Evolutionary conservation across 2,113 vertebrate genomes (phyloP).

Genomic region (Emydura subglobosa): DNA sequence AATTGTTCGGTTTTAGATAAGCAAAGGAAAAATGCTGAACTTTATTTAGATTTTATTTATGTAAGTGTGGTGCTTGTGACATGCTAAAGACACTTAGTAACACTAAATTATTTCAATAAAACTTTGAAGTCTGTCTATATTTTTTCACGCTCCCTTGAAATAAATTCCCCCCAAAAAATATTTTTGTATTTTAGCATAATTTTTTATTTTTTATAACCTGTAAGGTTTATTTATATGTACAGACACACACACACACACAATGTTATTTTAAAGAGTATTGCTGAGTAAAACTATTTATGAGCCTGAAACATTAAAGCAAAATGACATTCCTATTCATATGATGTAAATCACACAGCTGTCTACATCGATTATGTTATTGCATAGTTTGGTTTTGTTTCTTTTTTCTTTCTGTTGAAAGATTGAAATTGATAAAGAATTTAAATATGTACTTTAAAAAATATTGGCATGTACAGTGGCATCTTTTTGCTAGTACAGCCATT

Average conservation of each 20-base stretch:
- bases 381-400: neutral
- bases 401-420: conserved; percentile 7
- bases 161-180: conserved; percentile 9
- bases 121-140: conserved; percentile 61
- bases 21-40: conserved; percentile 30
- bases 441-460: conserved; percentile 60
- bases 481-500: conserved; percentile 63
- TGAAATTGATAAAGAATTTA: conserved; percentile 55
- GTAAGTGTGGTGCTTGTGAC: conserved; percentile 28
- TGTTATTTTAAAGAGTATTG: conserved; percentile 6
- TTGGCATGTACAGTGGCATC: conserved; percentile 35
- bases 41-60: conserved; percentile 50
- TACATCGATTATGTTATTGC: neutral
- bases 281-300: conserved; percentile 51
- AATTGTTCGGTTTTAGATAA: conserved; percentile 46
- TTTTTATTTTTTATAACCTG: conserved; percentile 49
- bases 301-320: conserved; percentile 53
- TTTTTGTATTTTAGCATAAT: conserved; percentile 53
- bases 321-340: conserved; percentile 34
- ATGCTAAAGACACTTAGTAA: conserved; percentile 62
- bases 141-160: conserved; percentile 57
- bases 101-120: conserved; percentile 65
- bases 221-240: conserved; percentile 27
- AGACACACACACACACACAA: neutral
- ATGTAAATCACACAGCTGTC: conserved; percentile 65